A percentile compares a stretch with the other conserved stretches of the same genome.
These are phyloP conservation scores for Nannobrachium achirus DNA, from an alignment of 2,113 vertebrate species.

Conservation along the genomic window DNA sequence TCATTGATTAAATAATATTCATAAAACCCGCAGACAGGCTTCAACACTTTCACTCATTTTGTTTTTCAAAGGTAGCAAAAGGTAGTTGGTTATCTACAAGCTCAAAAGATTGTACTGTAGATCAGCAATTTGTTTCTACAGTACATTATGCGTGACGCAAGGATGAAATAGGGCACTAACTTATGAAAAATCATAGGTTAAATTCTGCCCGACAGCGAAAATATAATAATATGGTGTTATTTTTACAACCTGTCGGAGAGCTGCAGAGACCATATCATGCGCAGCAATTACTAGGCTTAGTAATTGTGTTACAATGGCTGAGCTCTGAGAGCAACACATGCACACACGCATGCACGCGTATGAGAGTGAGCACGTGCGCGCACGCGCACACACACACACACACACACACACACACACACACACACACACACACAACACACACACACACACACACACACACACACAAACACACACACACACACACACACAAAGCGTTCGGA, in stretches of 20 bases:
- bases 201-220: too few relatives aligned
- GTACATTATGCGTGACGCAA: too few relatives aligned
- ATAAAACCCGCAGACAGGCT: too few relatives aligned
- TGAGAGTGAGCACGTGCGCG: neutral
- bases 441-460: neutral
- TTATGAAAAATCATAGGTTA: too few relatives aligned
- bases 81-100: too few relatives aligned
- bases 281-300: neutral
- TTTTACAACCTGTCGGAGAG: slow-evolving; percentile 26
- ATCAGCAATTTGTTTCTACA: too few relatives aligned
- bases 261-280: neutral
- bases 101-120: too few relatives aligned
- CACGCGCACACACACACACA: neutral
- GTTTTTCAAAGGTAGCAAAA: too few relatives aligned
- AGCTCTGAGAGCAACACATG: neutral
- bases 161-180: too few relatives aligned
- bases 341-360: neutral
- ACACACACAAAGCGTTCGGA: neutral
- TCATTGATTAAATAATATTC: too few relatives aligned
- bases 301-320: slow-evolving; percentile 18
- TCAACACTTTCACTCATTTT: too few relatives aligned
- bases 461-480: neutral
- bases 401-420: neutral
- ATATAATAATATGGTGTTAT: neutral
- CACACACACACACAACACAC: slow-evolving; percentile 9